Evolutionary conservation across 92 coral and sea anemone species (phyloP).

Genomic region (Porites cylindrica): DNA sequence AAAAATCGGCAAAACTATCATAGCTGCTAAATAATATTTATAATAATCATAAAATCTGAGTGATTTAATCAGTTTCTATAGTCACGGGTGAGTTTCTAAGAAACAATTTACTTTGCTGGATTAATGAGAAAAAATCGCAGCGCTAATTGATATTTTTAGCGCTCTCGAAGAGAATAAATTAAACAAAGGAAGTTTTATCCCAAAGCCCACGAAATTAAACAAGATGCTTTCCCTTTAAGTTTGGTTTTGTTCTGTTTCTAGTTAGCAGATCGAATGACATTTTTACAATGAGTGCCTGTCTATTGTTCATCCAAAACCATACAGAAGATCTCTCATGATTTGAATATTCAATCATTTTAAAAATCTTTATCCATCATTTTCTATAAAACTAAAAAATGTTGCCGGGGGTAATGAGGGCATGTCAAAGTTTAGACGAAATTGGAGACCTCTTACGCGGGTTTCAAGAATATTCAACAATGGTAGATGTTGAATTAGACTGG

Average conservation of each 20-base stretch:
- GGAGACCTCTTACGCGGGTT: background rate
- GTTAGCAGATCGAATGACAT: too few relatives aligned
- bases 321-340: background rate
- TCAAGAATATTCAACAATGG: background rate
- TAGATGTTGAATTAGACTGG: background rate
- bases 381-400: too few relatives aligned
- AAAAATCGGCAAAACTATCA: too few relatives aligned
- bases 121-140: background rate
- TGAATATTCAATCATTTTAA: too few relatives aligned
- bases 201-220: background rate
- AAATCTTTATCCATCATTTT: too few relatives aligned
- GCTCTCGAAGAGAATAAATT: background rate
- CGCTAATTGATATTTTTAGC: background rate
- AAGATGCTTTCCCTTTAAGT: background rate
- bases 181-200: background rate
- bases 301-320: background rate
- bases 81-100: conserved; percentile 7
- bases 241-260: background rate
- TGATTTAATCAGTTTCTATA: background rate
- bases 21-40: too few relatives aligned
- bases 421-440: too few relatives aligned
- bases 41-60: background rate
- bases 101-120: conserved; percentile 32
- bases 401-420: too few relatives aligned
- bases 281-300: background rate